A percentile compares a stretch with the other conserved stretches of the same genome.
These are phyloP conservation scores for Tipula unca DNA, from an alignment of 2,888 invertebrate species.

Conservation along the genomic window DNA sequence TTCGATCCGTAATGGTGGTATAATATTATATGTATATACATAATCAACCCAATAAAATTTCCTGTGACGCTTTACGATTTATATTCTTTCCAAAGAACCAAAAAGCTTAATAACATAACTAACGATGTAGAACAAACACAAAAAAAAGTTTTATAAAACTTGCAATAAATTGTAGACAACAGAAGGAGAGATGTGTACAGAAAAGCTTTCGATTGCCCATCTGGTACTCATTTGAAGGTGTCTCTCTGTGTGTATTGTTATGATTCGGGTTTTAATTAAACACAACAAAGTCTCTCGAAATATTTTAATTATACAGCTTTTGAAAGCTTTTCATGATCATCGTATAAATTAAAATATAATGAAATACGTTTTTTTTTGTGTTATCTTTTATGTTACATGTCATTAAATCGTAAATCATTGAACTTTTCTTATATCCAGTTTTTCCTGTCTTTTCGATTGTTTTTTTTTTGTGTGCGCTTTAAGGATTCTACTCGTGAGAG, in stretches of 20 bases:
- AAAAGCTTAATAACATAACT: constrained; percentile 1
- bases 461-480: neutral
- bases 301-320: constrained; percentile 2
- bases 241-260: neutral
- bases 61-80: neutral
- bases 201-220: neutral
- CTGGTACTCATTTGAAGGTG: neutral
- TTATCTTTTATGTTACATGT: neutral
- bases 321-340: neutral
- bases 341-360: neutral
- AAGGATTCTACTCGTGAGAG: neutral
- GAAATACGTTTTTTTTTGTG: neutral
- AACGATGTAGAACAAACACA: neutral
- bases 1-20: neutral
- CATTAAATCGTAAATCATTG: constrained; percentile 14
- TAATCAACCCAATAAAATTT: neutral
- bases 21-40: neutral
- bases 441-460: neutral
- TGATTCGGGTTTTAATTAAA: neutral
- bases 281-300: neutral
- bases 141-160: neutral
- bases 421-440: neutral
- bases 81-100: neutral
- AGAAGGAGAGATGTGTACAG: neutral
- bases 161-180: neutral